Base-by-base conservation (phyloP, 2,888 invertebrate genomes). In the Drosophila antonietae region DNA sequence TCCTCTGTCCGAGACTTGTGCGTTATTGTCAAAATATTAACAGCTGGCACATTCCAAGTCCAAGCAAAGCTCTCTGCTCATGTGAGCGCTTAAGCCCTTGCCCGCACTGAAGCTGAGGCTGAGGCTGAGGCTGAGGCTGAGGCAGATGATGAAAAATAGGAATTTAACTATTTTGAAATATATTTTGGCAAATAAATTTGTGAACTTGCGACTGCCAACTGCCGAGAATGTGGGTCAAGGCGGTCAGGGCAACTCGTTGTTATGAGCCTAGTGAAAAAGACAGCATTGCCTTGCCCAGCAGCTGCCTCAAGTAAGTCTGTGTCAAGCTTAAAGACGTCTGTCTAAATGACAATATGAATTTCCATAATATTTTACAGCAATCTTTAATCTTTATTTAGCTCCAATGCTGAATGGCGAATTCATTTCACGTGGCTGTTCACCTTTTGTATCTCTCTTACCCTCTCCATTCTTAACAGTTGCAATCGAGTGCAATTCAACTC, bases 1-100 rank as follows among this genome's bases (percentile, higher is more conserved):
- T 74, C 73, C 65, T 65, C 56, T 69, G 82, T 86, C 79, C 73
- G 59, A 75, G 77, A 88, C 88, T 88, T 81, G 74, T 85, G 89
- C 88, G 78, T 85, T 88, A 89, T 85, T 88, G 88, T 85, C 90
- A 82, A 85, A 85, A 85, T 88, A 89, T 85, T 88, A 85, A 85
- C 88, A 85, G 83, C 90, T 85, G 85, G 78, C 86, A 82, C 83
- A 89, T 75, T 83, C 80, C 82, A 68, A 79, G 68, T 60, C 64
- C 59, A 59, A 43, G 49, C 60, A 59, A 47, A 65, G 57, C 55
- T 35, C 44, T 56, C 41, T 41, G 51, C 53, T 56, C 78, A 70
- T 87, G 71, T 78, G 84, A 87, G 84, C 65, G 35, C 73, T 83
- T 83, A 78, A 89, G 83, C 83, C 78, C n/a, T 31, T 68, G 47